Conservation (phyloP, 2,113 vertebrate genomes). For the Corythornis vintsioides region DNA sequence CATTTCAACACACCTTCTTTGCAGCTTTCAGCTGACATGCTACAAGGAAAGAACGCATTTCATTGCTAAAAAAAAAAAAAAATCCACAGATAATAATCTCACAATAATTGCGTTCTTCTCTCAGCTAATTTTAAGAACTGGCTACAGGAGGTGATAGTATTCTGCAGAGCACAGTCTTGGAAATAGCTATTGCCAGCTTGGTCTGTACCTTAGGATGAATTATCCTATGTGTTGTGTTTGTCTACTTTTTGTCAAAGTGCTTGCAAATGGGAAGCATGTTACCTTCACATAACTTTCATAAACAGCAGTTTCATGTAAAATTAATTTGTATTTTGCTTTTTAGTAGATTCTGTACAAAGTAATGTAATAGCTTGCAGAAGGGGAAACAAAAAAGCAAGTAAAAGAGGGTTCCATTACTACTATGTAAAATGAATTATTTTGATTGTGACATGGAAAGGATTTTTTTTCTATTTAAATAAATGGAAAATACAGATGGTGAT, state of each 20-base stretch:
- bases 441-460: conserved; percentile 40
- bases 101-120: not conserved
- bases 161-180: not conserved
- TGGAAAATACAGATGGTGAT: conserved; percentile 59
- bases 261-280: not conserved
- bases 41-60: not conserved
- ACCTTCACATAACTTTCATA: not conserved
- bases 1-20: not conserved
- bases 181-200: not conserved
- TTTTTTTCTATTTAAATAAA: conserved; percentile 22
- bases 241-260: not conserved
- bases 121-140: not conserved
- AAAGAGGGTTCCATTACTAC: not conserved
- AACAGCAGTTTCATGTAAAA: not conserved
- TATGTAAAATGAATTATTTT: conserved; percentile 20
- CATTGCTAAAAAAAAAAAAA: not conserved
- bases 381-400: conserved; percentile 1
- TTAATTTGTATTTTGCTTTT: not conserved
- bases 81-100: not conserved
- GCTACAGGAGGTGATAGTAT: not conserved
- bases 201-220: not conserved
- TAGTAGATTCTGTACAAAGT: not conserved
- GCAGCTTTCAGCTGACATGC: not conserved
- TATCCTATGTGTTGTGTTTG: not conserved
- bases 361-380: not conserved